Evolutionary conservation across 2,113 vertebrate genomes (phyloP), one percentile per base, ranked within the genome.

Genomic region (Oryctolagus cuniculus): DNA sequence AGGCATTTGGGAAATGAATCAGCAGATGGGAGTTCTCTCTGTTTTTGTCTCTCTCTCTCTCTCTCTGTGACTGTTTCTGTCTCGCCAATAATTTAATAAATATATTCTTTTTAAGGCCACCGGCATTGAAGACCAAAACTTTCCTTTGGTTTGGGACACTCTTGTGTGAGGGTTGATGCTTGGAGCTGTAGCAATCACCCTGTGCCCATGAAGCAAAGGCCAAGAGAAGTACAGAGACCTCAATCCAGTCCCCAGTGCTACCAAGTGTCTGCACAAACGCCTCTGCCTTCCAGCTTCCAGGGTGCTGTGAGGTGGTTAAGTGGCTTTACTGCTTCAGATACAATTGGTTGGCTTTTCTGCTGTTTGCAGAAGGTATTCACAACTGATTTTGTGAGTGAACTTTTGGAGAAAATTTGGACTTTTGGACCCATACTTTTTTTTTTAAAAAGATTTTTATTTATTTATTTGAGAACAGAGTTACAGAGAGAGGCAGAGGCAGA

Each of bases 351-450:
- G 24, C 16, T 91, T 90, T 92, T 94, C 78, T 78, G 67, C 78
- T 61, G n/a, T 88, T 78, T 95, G 72, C 11, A 49, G 63, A 91
- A 77, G 27, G 11, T 69, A 69, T 85, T 87, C 74, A 91, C 87
- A 70, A 70, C 29, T 13, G 31, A 82, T 86, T 75, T 90, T 84
- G 44, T 80, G 22, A 95, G 34, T 79, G 79, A 87, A 64, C 49
- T 70, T 95, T 63, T 87, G 75, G 61, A 94, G 44, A 63, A 51
- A 44, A 36, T 6, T 44, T 44, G 44, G 44, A 44, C 53, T 91
- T 22, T 85, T 90, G 85, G 73, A 67, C 29, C 78, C 55, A 19
- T 75, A 72, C 5, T 36, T 81, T 86, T 82, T 92, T 31, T 58
- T 16, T 38, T 3, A 38, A 58, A 58, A 58, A 58, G 16, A 58